Evolutionary conservation across 2,888 invertebrate species (phyloP), one percentile per base, ranked within the genome.

Genomic region (Protophormia terraenovae): DNA sequence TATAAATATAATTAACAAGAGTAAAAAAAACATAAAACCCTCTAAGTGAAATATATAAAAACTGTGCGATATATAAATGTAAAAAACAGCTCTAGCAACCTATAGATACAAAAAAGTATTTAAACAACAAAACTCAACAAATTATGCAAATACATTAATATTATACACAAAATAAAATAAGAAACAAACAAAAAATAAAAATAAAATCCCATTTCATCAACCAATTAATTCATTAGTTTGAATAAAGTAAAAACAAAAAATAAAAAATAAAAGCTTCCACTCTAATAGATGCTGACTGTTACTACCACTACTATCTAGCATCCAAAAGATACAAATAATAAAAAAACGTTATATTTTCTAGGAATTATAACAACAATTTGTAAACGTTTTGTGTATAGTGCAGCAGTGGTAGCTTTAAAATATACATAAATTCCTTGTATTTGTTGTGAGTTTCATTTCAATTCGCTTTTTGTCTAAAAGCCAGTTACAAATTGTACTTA

Each of bases 141-240:
- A 79, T 86, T 76, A 79, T 83, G 77, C 69, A 73, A 83, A 83
- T 73, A 62, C 45, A 80, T 72, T 60, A 29, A 60, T 79, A 55
- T 78, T 62, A 47, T 58, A 75, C 60, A 35, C 45, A 29, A 66
- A 14, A 60, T 12, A 32, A 66, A 55, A 5, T 22, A 50, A 32
- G n/a, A 75, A 67, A 16, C 14, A 35, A 38, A 35, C 19, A 58
- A n/a, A 5, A 58, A 62, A 60, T 14, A 50, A 58, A 16, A 27
- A 77, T 58, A 71, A 72, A 83, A 75, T 64, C 47, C 58, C 76
- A 83, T 83, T 82, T 84, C 86, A 83, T 72, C 80, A 86, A 78
- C 73, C 86, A 87, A 86, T 86, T 86, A 86, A 86, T 87, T 86
- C 84, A 86, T 84, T 84, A 86, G 62, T 32, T 78, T 22, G 14